Evolutionary conservation across 2,888 invertebrate species (phyloP).

Genomic region (Drosophila neotestacea): DNA sequence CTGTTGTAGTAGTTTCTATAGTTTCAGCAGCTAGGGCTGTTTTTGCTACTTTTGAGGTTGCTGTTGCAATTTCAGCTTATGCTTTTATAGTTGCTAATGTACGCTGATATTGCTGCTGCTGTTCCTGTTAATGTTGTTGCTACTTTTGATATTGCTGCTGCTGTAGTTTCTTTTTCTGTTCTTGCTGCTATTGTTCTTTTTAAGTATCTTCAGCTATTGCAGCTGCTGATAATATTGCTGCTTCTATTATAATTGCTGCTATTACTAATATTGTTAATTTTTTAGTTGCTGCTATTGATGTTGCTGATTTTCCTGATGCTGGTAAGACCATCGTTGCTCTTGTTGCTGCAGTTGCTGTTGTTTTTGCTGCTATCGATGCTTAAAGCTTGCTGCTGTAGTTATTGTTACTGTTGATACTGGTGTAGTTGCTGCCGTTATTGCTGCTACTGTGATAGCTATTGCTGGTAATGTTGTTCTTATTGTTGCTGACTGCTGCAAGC

Average conservation of each 20-base stretch:
- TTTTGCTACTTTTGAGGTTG: not conserved
- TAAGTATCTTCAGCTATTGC: not conserved
- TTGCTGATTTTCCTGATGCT: not conserved
- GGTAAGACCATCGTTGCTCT: not conserved
- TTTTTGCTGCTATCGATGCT: slow-evolving; percentile 11
- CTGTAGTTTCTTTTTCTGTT: not conserved
- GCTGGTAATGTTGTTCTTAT: not conserved
- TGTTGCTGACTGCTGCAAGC: slow-evolving; percentile 40
- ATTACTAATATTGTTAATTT: not conserved
- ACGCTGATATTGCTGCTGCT: not conserved
- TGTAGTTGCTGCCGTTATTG: not conserved
- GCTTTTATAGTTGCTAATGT: not conserved
- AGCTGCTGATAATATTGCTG: not conserved
- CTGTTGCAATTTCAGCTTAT: slow-evolving; percentile 1
- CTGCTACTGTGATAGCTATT: not conserved
- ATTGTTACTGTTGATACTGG: slow-evolving; percentile 4
- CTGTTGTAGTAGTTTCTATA: not conserved
- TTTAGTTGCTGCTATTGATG: not conserved
- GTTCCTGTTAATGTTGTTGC: not conserved
- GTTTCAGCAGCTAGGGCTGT: no score
- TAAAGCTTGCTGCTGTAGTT: slow-evolving; percentile 10
- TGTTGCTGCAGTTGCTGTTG: not conserved
- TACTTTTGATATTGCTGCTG: not conserved
- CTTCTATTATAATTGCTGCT: not conserved
- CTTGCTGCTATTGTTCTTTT: not conserved